Conservation (phyloP, 2,113 vertebrate genomes). For the Pristiophorus japonicus region DNA sequence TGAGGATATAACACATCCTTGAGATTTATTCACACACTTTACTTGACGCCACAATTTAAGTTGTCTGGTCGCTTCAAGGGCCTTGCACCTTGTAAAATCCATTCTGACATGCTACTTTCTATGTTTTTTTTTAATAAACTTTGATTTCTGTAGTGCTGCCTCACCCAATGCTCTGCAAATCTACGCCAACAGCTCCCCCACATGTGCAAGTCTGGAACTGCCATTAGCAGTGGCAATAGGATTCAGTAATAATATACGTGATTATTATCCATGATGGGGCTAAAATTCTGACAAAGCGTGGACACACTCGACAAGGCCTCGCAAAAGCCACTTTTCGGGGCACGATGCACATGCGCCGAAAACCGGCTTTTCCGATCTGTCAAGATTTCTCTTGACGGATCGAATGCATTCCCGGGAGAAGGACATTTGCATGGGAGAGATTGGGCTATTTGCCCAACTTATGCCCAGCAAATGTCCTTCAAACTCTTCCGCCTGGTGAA, state of each 20-base stretch:
- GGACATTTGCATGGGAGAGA: too few species aligned
- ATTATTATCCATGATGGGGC: background rate
- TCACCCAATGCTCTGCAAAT: background rate
- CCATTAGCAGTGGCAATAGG: background rate
- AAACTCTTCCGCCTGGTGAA: too few species aligned
- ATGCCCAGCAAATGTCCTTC: too few species aligned
- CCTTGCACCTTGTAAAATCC: background rate
- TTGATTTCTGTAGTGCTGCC: background rate
- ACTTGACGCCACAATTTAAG: background rate
- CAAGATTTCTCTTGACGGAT: too few species aligned
- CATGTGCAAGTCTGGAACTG: background rate
- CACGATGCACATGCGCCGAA: too few species aligned
- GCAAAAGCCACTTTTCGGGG: too few species aligned
- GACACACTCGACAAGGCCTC: too few species aligned
- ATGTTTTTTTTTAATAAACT: background rate
- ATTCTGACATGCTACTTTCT: background rate
- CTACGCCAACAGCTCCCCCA: background rate
- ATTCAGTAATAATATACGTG: background rate
- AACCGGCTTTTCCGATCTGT: too few species aligned
- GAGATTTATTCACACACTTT: background rate
- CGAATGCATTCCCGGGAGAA: too few species aligned
- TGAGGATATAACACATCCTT: background rate
- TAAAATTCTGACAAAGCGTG: too few species aligned
- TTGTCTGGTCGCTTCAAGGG: background rate
- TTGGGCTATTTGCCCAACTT: too few species aligned